A percentile compares a stretch with the other conserved stretches of the same genome.
Evolutionary conservation across 2,888 invertebrate species (phyloP).

Genomic region (Plagodis dolabraria): DNA sequence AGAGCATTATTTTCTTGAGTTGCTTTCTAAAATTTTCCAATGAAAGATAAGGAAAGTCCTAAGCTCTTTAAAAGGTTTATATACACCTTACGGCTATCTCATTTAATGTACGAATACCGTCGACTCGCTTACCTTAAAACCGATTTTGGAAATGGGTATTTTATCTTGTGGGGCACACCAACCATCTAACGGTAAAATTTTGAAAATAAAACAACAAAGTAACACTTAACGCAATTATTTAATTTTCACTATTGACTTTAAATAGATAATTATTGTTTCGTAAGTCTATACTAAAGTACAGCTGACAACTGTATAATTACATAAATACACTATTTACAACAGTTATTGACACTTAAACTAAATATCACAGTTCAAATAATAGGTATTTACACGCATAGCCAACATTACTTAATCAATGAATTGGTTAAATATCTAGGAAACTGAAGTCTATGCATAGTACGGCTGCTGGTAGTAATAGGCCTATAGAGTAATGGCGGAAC

Average conservation of each 20-base stretch:
- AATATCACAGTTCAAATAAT: constrained; percentile 68
- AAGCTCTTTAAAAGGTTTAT: no score
- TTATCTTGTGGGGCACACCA: no score
- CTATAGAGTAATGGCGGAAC: no score
- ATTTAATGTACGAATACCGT: no score
- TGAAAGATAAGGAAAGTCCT: no score
- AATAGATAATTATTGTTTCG: constrained; percentile 52
- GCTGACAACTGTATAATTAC: constrained; percentile 24
- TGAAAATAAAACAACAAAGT: constrained; percentile 40
- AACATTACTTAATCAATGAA: constrained; percentile 20
- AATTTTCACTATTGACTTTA: constrained; percentile 57
- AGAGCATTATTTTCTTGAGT: no score
- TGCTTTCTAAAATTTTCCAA: no score
- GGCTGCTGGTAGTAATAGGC: no score
- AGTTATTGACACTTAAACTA: constrained; percentile 49
- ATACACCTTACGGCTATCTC: no score
- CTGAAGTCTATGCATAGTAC: not conserved
- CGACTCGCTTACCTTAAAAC: no score
- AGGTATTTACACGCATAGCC: constrained; percentile 38
- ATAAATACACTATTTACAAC: constrained; percentile 40
- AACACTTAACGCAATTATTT: constrained; percentile 66
- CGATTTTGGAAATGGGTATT: no score
- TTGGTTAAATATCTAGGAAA: constrained; percentile 19
- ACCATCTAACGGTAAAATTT: not conserved
- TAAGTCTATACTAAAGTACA: constrained; percentile 22